A percentile compares a stretch with the other conserved stretches of the same genome.
Evolutionary conservation across 2,888 invertebrate species (phyloP).

Genomic region (Tillus elongatus): DNA sequence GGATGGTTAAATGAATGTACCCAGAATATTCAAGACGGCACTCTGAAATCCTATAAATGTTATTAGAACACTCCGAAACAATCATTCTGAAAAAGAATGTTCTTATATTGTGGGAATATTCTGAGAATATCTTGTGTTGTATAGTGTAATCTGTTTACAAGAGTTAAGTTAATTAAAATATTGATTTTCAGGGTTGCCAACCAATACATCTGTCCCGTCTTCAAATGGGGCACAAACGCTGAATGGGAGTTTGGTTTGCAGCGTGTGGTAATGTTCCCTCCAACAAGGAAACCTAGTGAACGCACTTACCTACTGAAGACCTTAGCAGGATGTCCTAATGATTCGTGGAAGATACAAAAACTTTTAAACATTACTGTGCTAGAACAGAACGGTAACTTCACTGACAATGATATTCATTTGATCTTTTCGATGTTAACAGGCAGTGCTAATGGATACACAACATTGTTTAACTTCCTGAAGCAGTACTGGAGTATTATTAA

Average conservation of each 20-base stretch:
- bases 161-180: slow-evolving; percentile 11
- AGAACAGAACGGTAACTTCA: slow-evolving; percentile 62
- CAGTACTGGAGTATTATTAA: slow-evolving; percentile 63
- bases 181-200: slow-evolving; percentile 54
- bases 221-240: slow-evolving; percentile 68
- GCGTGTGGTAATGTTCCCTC: slow-evolving; percentile 65
- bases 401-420: slow-evolving; percentile 64
- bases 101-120: too few relatives aligned
- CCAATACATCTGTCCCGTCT: slow-evolving; percentile 70
- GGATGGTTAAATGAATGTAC: too few relatives aligned
- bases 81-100: too few relatives aligned
- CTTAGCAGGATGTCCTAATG: slow-evolving; percentile 69
- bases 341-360: slow-evolving; percentile 57
- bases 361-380: slow-evolving; percentile 60
- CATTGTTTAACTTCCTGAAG: slow-evolving; percentile 60
- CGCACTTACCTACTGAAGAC: slow-evolving; percentile 69
- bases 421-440: slow-evolving; percentile 69
- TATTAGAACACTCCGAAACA: too few relatives aligned
- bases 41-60: too few relatives aligned
- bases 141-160: too few relatives aligned
- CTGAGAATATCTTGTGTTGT: too few relatives aligned
- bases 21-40: too few relatives aligned
- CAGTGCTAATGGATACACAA: slow-evolving; percentile 60
- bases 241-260: slow-evolving; percentile 79
- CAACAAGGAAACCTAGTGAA: slow-evolving; percentile 61